These are phyloP conservation scores for Halesus radiatus DNA, from an alignment of 1,140 invertebrate species.

Conservation along the genomic window DNA sequence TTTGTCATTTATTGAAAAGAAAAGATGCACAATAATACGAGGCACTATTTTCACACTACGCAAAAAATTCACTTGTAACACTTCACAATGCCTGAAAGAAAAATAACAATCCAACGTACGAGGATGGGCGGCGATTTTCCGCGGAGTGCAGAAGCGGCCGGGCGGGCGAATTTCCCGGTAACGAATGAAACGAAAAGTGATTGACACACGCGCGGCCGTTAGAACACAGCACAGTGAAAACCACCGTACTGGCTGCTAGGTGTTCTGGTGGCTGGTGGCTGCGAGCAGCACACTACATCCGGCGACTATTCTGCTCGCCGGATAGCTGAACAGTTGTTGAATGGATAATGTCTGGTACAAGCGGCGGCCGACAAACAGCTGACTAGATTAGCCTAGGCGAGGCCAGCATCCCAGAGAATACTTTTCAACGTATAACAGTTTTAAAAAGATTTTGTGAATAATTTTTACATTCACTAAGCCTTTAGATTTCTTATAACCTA, in stretches of 20 bases:
- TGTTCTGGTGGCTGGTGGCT: too few species aligned
- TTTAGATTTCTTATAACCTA: too few species aligned
- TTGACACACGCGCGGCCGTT: slow-evolving; percentile 43
- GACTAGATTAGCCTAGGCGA: slow-evolving; percentile 8
- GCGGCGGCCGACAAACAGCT: not conserved
- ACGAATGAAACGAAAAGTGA: slow-evolving; percentile 56
- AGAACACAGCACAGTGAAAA: slow-evolving; percentile 6
- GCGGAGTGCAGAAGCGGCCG: slow-evolving; percentile 39
- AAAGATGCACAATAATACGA: too few species aligned
- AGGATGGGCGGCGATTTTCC: slow-evolving; percentile 15
- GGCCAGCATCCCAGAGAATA: not conserved
- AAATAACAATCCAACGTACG: too few species aligned
- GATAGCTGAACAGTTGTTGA: slow-evolving; percentile 8
- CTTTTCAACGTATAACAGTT: not conserved
- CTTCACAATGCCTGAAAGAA: too few species aligned
- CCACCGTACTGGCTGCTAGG: not conserved
- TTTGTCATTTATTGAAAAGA: too few species aligned
- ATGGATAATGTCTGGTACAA: slow-evolving; percentile 1
- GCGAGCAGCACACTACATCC: slow-evolving; percentile 4
- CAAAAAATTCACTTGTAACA: too few species aligned
- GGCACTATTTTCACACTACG: too few species aligned
- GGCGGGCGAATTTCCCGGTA: slow-evolving; percentile 51
- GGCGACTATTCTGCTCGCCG: not conserved
- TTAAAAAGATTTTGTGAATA: too few species aligned
- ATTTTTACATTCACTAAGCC: too few species aligned